Evolutionary conservation across 2,797 vertebrate genomes (phyloP).

Genomic region (Chlorospingus semifuscus): DNA sequence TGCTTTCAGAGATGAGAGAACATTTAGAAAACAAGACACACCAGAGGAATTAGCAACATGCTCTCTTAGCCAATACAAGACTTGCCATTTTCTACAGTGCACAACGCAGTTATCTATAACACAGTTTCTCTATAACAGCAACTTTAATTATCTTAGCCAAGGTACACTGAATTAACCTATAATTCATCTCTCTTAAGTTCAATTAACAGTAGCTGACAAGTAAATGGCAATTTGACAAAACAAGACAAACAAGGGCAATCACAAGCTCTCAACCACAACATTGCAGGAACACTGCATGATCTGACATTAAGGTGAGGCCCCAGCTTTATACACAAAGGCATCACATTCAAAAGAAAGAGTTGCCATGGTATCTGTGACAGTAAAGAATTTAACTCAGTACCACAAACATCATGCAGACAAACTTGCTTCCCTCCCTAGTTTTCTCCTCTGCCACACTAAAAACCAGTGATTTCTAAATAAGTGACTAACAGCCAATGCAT

Average conservation of each 20-base stretch:
- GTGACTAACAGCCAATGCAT: neutral
- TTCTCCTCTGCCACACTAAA: neutral
- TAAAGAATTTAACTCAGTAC: neutral
- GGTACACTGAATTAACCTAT: neutral
- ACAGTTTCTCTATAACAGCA: neutral
- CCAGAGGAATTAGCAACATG: neutral
- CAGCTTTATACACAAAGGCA: neutral
- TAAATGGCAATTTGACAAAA: neutral
- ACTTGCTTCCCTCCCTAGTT: neutral
- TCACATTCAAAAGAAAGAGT: neutral
- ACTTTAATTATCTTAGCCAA: neutral
- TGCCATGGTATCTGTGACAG: neutral
- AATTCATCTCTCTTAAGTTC: neutral
- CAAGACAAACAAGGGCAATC: neutral
- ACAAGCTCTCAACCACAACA: neutral
- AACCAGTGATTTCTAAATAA: neutral
- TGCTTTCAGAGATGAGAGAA: neutral
- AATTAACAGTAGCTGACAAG: neutral
- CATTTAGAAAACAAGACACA: neutral
- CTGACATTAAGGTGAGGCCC: neutral
- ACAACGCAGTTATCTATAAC: neutral
- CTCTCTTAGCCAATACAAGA: neutral
- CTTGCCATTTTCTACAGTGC: neutral
- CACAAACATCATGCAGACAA: neutral
- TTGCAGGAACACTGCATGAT: neutral